These are phyloP conservation scores for Montipora efflorescens DNA, from an alignment of 64 coral and sea anemone species.

Conservation along the genomic window DNA sequence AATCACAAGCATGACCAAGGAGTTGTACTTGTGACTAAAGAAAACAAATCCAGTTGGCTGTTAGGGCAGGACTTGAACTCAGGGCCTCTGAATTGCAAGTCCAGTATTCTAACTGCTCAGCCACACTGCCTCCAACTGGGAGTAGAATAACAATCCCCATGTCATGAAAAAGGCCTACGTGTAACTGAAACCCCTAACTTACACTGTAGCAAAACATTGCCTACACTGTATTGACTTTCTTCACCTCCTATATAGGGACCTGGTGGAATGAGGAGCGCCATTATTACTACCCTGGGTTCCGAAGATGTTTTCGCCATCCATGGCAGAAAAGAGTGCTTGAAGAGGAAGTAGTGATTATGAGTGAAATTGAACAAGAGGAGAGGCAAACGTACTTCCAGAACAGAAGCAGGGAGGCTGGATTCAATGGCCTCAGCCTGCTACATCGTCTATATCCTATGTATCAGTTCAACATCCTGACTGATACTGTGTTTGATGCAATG, in stretches of 20 bases:
- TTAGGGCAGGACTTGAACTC: too few species aligned
- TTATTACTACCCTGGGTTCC: slow-evolving; percentile 44
- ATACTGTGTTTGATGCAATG: not conserved
- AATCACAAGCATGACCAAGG: too few species aligned
- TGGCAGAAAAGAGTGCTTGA: slow-evolving; percentile 71
- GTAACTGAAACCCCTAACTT: too few species aligned
- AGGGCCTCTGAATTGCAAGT: too few species aligned
- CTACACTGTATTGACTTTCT: not conserved
- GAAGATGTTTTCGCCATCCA: slow-evolving; percentile 59
- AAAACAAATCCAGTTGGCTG: too few species aligned
- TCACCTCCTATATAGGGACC: not conserved
- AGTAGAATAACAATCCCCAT: too few species aligned
- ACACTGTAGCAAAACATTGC: not conserved
- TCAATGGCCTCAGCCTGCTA: slow-evolving; percentile 69
- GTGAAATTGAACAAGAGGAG: slow-evolving; percentile 76
- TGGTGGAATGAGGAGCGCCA: not conserved
- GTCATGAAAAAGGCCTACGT: too few species aligned
- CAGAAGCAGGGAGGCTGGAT: slow-evolving; percentile 52
- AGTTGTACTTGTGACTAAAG: too few species aligned
- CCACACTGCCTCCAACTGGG: too few species aligned
- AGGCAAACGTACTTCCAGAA: slow-evolving; percentile 49
- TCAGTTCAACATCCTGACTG: not conserved
- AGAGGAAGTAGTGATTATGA: slow-evolving; percentile 66
- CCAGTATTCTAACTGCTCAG: too few species aligned
- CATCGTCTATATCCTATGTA: slow-evolving; percentile 70